phyloP scores from a whole-genome alignment of 2,113 vertebrate genomes.

The Cacatua alba region DNA sequence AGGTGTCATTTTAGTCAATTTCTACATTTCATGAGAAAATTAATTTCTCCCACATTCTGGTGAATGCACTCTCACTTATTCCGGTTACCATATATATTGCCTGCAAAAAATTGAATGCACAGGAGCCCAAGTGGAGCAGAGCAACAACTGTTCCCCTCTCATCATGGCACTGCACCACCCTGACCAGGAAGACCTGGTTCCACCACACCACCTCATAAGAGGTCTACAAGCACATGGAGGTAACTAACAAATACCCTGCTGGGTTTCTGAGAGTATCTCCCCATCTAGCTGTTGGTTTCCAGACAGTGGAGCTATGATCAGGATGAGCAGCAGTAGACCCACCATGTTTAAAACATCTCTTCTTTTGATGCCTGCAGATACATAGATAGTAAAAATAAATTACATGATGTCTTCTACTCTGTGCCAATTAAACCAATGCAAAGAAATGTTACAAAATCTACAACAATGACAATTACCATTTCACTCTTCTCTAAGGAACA shows the following conservation, averaged over 20 bases:
- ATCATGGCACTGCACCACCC: fast-evolving
- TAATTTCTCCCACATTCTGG: neutral
- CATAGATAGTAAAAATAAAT: neutral
- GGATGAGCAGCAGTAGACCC: neutral
- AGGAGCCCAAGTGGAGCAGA: neutral
- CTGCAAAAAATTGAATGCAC: neutral
- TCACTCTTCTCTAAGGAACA: neutral
- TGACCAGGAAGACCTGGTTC: neutral
- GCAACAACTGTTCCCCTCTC: neutral
- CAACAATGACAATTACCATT: neutral
- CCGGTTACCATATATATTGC: neutral
- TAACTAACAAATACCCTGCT: no score
- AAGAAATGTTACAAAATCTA: neutral
- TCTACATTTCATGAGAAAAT: neutral
- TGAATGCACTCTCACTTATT: neutral
- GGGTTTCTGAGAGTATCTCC: neutral
- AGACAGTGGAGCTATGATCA: neutral
- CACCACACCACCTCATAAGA: neutral
- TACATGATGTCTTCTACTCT: neutral
- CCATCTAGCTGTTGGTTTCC: neutral
- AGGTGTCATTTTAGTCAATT: neutral
- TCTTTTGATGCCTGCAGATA: neutral
- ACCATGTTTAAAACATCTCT: neutral
- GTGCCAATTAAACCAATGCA: neutral
- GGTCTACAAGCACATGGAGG: neutral